These are phyloP conservation scores for Megaceryle maxima DNA, from an alignment of 2,113 vertebrate genomes.

Conservation along the genomic window DNA sequence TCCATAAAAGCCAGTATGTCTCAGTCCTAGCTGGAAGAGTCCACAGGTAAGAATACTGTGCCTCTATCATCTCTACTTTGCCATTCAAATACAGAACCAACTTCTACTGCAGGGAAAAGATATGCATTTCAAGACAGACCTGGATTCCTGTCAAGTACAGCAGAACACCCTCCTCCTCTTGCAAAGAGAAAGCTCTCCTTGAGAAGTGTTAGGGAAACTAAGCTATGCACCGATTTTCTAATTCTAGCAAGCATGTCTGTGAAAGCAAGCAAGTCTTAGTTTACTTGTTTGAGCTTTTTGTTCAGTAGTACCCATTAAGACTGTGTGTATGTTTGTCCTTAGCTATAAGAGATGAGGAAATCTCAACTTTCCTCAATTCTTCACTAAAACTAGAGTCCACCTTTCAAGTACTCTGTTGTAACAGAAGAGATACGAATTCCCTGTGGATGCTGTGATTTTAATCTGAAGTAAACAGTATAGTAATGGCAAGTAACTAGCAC, in stretches of 20 bases:
- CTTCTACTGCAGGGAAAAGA: neutral
- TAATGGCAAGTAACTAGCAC: neutral
- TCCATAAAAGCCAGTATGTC: neutral
- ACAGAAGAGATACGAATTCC: neutral
- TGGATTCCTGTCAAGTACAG: neutral
- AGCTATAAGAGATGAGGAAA: too few relatives aligned
- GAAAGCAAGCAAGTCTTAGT: neutral
- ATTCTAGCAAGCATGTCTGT: neutral
- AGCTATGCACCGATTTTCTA: neutral
- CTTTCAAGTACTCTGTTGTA: neutral
- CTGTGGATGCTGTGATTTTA: neutral
- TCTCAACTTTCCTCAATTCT: neutral
- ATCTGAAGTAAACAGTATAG: neutral
- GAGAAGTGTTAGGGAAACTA: neutral
- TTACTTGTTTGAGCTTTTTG: neutral
- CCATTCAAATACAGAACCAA: neutral
- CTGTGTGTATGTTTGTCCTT: too few relatives aligned
- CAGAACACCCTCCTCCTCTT: neutral
- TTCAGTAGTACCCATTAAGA: neutral
- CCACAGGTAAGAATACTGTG: neutral
- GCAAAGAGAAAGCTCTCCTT: neutral
- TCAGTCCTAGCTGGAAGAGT: neutral
- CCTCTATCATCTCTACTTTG: neutral
- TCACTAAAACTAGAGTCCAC: neutral
- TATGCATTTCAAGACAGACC: neutral